Base-by-base conservation (phyloP, 2,888 invertebrate genomes). In the Anoncus sp. region DNA sequence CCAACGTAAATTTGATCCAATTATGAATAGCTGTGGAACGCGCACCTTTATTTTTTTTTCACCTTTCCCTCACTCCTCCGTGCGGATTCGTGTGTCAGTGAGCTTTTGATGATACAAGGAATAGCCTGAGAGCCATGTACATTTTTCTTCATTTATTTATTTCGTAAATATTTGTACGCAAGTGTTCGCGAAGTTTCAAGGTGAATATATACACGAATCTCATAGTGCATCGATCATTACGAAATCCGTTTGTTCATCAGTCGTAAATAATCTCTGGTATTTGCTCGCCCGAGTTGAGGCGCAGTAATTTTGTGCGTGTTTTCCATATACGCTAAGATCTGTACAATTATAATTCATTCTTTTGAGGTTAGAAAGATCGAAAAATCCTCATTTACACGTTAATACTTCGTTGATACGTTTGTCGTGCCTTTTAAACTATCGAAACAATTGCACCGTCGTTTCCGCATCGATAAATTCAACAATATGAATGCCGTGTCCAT, bases 291-390 rank as follows among this genome's bases (percentile, higher is more conserved):
- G 22, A 9, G 20, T 27, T 20, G 47, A 47, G 47, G 31, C n/a
- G 20, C 35, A 5, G 10, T 38, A 38, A n/a, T 38, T 10, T 10
- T 38, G 4, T 31, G 12, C 38, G 12, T 10, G 5, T 2, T 10
- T 18, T 35, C n/a, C 3, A 40, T 12, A 4, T 43, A 9, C 20
- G 20, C 40, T 1, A 14, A 3, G 6, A 35, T 35, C 22, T 16
- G n/a, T 4, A 24, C n/a, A 20, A 35, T 59, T 24, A 9, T 31
- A 7, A 10, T 16, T 12, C 6, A 31, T 27, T 47, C 10, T 62
- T 62, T 27, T 27, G 10, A 62, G 59, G 40, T 59, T 59, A 62
- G 4, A 62, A 47, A 5, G 1, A 62, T 16, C 16, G 22, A 9
- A 43, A 27, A 18, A 24, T 18, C 1, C 16, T 45, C 12, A 27